Evolutionary conservation across 2,797 vertebrate genomes (phyloP), one percentile per base, ranked within the genome.

Genomic region (Diceros bicornis): DNA sequence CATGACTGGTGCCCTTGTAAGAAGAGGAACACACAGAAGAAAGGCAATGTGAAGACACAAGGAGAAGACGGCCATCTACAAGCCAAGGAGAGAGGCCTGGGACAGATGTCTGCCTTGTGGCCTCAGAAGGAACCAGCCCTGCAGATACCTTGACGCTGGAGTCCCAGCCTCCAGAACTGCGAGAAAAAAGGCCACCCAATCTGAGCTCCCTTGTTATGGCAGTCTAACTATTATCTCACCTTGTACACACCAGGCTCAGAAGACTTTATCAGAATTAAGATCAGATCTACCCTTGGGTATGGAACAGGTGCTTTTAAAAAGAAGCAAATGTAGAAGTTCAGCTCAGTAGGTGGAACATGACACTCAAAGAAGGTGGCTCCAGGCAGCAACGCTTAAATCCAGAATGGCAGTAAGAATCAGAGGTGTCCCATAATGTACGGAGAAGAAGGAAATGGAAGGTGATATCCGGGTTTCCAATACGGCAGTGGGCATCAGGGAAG

Each of bases 211-310:
- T 32, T 74, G 18, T 61, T 34, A 77, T 32, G 21, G 41, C 23
- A 87, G 21, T 27, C 44, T 14, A 66, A 82, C 25, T 59, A 32
- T 47, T 27, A 61, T n/a, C 37, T 83, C 85, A 92, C 77, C 14
- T 44, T 1, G 2, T 25, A 61, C 1, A 55, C 3, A 71, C 12
- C 44, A 68, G 50, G 1, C 29, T 83, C 69, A n/a, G 17, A 90
- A 27, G 16, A 74, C 12, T 95, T 91, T 57, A 85, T 1, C 57
- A 4, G 50, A 90, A 88, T 74, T 85, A 95, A 95, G 93, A 92
- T 82, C 83, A 62, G 12, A 90, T 50, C 14, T 93, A 16, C 0
- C 47, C 29, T 64, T 90, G 86, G 72, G 29, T 6, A 82, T 57
- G 12, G 47, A 47, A 87, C 21, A 69, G 23, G 20, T 29, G 20